phyloP scores from a whole-genome alignment of 2,888 invertebrate species.

The Pristionchus arcanus region DNA sequence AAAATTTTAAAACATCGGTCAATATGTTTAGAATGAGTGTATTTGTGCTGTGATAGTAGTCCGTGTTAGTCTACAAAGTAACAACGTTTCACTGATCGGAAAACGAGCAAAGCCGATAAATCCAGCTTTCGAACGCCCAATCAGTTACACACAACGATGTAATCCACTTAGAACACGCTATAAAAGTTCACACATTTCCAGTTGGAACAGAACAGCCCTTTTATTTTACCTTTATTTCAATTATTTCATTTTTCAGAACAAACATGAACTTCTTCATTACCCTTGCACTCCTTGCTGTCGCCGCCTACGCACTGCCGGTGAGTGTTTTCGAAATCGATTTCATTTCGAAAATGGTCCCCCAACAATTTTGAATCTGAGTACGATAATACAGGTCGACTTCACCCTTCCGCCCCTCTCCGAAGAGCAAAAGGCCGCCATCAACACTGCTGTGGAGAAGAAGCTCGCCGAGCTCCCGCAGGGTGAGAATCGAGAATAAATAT shows the following conservation, averaged over 20 bases:
- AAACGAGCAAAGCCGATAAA: not conserved
- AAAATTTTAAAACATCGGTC: too few species aligned
- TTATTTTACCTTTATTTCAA: too few species aligned
- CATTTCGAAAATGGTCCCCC: too few species aligned
- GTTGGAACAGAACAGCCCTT: too few species aligned
- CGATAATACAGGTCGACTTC: not conserved
- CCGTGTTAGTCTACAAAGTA: too few species aligned
- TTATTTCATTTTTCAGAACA: not conserved
- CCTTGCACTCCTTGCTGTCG: not conserved
- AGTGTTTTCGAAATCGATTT: too few species aligned
- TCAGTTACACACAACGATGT: too few species aligned
- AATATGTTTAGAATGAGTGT: not conserved
- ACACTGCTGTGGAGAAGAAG: not conserved
- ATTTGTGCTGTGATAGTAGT: not conserved
- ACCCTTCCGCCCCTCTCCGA: conserved; percentile 14
- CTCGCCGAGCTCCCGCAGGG: conserved; percentile 1
- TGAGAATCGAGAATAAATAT: too few species aligned
- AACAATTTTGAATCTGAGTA: too few species aligned
- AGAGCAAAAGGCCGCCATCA: not conserved
- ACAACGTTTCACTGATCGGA: not conserved
- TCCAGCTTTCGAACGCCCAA: not conserved
- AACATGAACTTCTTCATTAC: not conserved
- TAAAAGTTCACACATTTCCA: too few species aligned
- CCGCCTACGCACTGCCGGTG: not conserved
- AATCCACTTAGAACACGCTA: too few species aligned